Evolutionary conservation across 2,888 invertebrate genomes (phyloP).

Genomic region (Cerastis leucographa): DNA sequence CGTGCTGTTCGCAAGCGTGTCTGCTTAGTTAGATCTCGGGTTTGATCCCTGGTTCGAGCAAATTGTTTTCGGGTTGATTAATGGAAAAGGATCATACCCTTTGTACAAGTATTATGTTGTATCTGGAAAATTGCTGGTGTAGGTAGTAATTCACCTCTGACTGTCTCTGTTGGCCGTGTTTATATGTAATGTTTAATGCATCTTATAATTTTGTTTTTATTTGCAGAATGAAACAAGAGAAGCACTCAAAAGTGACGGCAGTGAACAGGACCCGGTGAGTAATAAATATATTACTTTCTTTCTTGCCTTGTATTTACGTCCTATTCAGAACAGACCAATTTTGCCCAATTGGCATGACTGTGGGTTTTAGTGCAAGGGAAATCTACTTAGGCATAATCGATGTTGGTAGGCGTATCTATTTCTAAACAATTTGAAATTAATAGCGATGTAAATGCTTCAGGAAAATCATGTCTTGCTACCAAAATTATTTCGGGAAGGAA

Average conservation of each 20-base stretch:
- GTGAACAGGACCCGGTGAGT: conserved; percentile 94
- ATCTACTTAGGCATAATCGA: not conserved
- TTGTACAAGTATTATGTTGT: not conserved
- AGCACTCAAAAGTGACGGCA: conserved; percentile 93
- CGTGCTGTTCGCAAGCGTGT: not conserved
- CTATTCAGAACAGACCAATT: not conserved
- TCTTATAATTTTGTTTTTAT: conserved; percentile 46
- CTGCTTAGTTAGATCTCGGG: too few species aligned
- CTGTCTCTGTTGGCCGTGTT: not conserved
- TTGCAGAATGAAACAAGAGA: conserved; percentile 92
- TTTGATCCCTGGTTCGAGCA: not conserved
- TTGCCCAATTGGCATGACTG: not conserved
- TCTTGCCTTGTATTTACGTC: not conserved
- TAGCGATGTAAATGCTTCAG: not conserved
- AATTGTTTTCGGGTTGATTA: not conserved
- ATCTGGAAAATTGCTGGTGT: not conserved
- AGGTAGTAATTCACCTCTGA: not conserved
- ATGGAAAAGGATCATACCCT: not conserved
- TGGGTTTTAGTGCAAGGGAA: not conserved
- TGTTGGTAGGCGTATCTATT: not conserved
- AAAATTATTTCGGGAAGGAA: conserved; percentile 13
- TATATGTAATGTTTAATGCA: not conserved
- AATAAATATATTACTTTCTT: not conserved
- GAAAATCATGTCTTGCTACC: not conserved
- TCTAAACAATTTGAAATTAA: not conserved